Conservation (phyloP, 2,113 vertebrate genomes). For the Gopherus flavomarginatus region DNA sequence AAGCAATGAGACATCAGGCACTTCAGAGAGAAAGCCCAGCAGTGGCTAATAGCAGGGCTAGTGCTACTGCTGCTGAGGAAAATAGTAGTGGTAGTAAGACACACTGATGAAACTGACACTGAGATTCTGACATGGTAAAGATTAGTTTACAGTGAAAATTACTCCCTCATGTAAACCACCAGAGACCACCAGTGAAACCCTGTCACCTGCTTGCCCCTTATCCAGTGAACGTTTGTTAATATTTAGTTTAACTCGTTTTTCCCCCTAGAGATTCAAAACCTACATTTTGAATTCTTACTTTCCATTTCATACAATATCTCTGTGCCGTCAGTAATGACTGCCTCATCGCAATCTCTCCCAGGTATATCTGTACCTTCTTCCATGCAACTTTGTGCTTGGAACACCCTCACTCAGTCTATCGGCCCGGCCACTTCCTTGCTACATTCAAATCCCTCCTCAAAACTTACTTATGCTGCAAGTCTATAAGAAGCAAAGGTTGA, state of each 20-base stretch:
- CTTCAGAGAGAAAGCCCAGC: constrained; percentile 57
- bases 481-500: background rate
- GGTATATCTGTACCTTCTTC: background rate
- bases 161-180: constrained; percentile 59
- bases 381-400: background rate
- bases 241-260: background rate
- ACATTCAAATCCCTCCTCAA: background rate
- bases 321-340: background rate
- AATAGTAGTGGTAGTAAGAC: constrained; percentile 69
- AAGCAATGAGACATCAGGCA: constrained; percentile 38
- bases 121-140: constrained; percentile 63
- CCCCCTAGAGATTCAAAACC: background rate
- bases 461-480: fast-evolving
- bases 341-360: background rate
- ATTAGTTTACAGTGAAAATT: constrained; percentile 73
- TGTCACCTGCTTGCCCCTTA: background rate
- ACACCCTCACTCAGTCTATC: fast-evolving
- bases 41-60: constrained; percentile 72
- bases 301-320: background rate
- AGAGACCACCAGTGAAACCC: background rate
- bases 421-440: background rate
- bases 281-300: background rate
- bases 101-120: constrained; percentile 63
- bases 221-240: background rate
- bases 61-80: constrained; percentile 68